A percentile compares a stretch with the other conserved stretches of the same genome.
phyloP scores from a whole-genome alignment of 2,888 invertebrate species.

The Phyllotreta striolata region DNA sequence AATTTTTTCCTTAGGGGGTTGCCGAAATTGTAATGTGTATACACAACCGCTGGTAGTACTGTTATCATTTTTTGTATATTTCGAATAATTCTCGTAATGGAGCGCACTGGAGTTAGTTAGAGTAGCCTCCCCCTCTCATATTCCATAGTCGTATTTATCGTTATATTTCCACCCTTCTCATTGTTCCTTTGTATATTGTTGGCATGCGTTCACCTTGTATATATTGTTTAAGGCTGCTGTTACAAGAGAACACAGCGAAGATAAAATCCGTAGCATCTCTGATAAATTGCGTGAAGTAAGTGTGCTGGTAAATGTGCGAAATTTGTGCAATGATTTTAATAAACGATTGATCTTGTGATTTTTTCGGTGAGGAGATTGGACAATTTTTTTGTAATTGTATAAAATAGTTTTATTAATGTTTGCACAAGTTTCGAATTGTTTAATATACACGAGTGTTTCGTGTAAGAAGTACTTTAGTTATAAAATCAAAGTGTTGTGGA shows the following conservation, averaged over 20 bases:
- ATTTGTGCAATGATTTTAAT: conserved; percentile 21
- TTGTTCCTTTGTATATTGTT: conserved; percentile 50
- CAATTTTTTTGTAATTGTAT: too few relatives aligned
- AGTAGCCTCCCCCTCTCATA: conserved; percentile 4
- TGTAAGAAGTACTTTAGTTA: too few relatives aligned
- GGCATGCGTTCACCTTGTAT: conserved; percentile 43
- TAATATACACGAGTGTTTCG: too few relatives aligned
- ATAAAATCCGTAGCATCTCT: conserved; percentile 76
- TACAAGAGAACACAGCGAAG: conserved; percentile 76
- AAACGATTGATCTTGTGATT: not conserved
- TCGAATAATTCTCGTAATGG: conserved; percentile 17
- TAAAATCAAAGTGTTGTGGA: too few relatives aligned
- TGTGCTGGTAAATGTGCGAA: conserved; percentile 48
- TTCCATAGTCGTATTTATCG: conserved; percentile 16
- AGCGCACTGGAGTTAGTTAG: conserved; percentile 7
- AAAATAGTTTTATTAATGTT: too few relatives aligned
- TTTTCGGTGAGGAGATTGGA: not conserved
- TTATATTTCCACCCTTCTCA: conserved; percentile 25
- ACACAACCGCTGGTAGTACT: conserved; percentile 27
- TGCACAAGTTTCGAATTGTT: too few relatives aligned
- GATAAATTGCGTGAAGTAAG: conserved; percentile 79
- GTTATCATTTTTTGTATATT: conserved; percentile 21
- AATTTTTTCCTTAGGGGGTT: conserved; percentile 57
- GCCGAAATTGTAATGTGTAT: conserved; percentile 30
- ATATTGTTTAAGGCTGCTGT: conserved; percentile 71